Base-by-base conservation (phyloP, 2,113 vertebrate species). In the Ascaphus truei region DNA sequence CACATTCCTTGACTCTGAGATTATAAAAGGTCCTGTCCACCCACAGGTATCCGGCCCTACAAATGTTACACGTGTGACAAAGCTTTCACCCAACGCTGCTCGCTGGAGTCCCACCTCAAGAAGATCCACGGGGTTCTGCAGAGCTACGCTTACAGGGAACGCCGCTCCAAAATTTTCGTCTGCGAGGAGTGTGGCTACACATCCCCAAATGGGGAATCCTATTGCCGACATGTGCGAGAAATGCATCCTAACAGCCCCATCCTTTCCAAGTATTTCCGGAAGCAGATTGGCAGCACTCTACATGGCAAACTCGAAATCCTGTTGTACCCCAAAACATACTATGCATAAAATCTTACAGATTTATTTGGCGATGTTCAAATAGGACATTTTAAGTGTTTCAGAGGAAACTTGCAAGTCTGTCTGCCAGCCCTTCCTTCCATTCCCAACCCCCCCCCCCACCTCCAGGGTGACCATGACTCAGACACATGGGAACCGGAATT, bases 101-200 rank as follows among this genome's bases (percentile, higher is more conserved):
- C 93, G 1, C 85, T 96, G 16, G 94, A 95, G 75, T 93, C 93
- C 0, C 94, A 96, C 20, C 88, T 95, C 62, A 85, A 89, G 57
- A 95, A 96, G 79, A 93, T 96, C 65, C 94, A 95, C 0, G 80
- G 92, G 1, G 78, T 95, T 34, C 79, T 83, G 0, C 93, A 94
- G 68, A 86, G 90, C 77, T 95, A 94, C 0, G 91, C 92, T 12
- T 95, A 95, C 61, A 91, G 93, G 0, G 88, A 96, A 76, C 90
- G 92, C 16, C 90, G 93, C 11, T 92, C 93, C 75, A 96, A 96
- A 79, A 90, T 96, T 75, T 94, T 94, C 3, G 94, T 96, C 22
- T 96, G 94, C 4, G 93, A 95, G 71, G 93, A 93, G 27, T 96
- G 93, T 0, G 93, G 94, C 55, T 96, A 84, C 78, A 95, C 94